Base-by-base conservation (phyloP, 1,140 invertebrate species). In the Pantala flavescens region DNA sequence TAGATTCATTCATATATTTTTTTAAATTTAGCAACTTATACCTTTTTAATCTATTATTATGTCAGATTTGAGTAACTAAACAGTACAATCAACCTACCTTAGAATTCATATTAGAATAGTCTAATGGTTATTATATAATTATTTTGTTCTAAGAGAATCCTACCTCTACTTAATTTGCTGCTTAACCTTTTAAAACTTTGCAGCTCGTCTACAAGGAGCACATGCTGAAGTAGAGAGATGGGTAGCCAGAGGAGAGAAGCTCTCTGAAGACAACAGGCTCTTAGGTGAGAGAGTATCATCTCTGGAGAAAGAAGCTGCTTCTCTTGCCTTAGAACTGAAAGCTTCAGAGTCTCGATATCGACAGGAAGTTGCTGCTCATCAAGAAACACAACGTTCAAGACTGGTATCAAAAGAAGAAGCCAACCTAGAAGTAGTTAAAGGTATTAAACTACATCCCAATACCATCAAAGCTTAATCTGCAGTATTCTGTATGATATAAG, bases 371-470 rank as follows among this genome's bases (percentile, higher is more conserved):
- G 87, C 89, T 75, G 91, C 94, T 0, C 95, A 96, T 80, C 92
- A 95, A 81, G 93, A 96, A 82, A 94, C 93, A 0, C 93, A 95
- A 83, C 90, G 88, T 80, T 94, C 88, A 73, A 90, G 88, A 70
- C 87, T 93, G 79, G 84, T 92, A n/a, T 92, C 89, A 63, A 94
- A 93, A 79, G 94, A 97, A 81, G 93, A 96, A 82, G 93, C 93
- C 16, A 96, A 94, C 83, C 81, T 94, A 76, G 93, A 96, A 84
- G 91, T 93, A 78, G 92, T 95, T 70, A 94, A 94, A 89, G 91
- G 93, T 94, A 84, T 83, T 3, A 9, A 36, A 9, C 28, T 36
- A 5, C 9, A 36, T 5, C 28, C 9, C 28, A 5, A 5, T 36
- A 36, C 3, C 9, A 36, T 36, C 28, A 36, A 5, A 36, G 28